Evolutionary conservation across 2,888 invertebrate species (phyloP), one percentile per base, ranked within the genome.

Genomic region (Ommatoiulus sabulosus): DNA sequence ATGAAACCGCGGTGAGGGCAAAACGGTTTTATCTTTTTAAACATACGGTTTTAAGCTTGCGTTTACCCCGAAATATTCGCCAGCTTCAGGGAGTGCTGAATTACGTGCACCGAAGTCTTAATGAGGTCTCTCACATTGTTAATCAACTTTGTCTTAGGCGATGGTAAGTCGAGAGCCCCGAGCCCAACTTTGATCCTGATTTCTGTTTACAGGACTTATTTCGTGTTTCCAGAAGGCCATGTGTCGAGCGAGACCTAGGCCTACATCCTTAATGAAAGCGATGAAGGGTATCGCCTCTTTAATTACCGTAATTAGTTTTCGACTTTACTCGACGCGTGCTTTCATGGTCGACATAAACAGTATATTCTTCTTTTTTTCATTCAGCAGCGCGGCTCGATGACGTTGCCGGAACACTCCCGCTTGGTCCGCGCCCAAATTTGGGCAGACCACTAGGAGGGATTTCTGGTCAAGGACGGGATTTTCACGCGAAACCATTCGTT

Each of bases 291-390:
- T 63, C n/a, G n/a, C 15, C 57, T n/a, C n/a, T n/a, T 48, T 63
- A 63, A 63, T 63, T 63, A 63, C 57, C 10, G 57, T 63, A 63
- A 63, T 63, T 63, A 63, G n/a, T 63, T 63, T n/a, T 63, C n/a
- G 57, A 63, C 57, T 63, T 10, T 63, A n/a, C 57, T 12, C 15
- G 52, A 52, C 15, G 24, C 24, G 24, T 15, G n/a, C 10, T 63
- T 63, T n/a, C n/a, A 63, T 24, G 72, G 20, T 24, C 72, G 24
- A 72, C 72, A 24, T 63, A 72, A 24, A 8, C 20, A 24, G 5
- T 72, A 17, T 24, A 72, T 24, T 72, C 24, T 1, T 8, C 24
- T 7, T 2, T 72, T 72, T 72, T 63, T 72, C 20, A 72, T 72
- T 24, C 3, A 72, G 8, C 72, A 12, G 6, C 15, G 8, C 15